A percentile compares a stretch with the other conserved stretches of the same genome.
Evolutionary conservation across 1,140 invertebrate genomes (phyloP).

Genomic region (Drosophila cardini): DNA sequence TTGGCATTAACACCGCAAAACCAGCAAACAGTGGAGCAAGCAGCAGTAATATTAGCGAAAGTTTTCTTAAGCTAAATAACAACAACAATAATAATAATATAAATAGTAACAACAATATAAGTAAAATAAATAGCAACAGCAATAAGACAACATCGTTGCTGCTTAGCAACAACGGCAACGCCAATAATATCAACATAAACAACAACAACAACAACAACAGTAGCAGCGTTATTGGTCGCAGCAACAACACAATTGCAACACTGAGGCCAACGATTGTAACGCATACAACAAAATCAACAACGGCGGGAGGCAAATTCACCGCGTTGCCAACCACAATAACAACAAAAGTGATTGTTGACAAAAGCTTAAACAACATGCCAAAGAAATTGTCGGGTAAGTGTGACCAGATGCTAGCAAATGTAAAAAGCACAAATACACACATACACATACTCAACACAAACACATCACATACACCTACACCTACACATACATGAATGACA

Average conservation of each 20-base stretch:
- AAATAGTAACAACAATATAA: constrained; percentile 20
- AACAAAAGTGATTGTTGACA: constrained; percentile 61
- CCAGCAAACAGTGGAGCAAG: constrained; percentile 26
- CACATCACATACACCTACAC: background rate
- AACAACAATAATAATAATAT: constrained; percentile 40
- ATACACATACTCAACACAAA: constrained; percentile 10
- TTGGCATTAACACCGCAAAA: constrained; percentile 37
- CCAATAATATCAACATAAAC: constrained; percentile 10
- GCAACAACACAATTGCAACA: constrained; percentile 17
- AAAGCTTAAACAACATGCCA: constrained; percentile 68
- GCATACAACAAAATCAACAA: constrained; percentile 34
- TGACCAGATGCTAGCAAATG: background rate
- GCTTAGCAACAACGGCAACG: constrained; percentile 25
- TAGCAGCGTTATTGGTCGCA: background rate
- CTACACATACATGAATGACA: background rate
- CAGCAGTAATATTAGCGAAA: constrained; percentile 30
- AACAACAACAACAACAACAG: constrained; percentile 6
- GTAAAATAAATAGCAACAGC: constrained; percentile 10
- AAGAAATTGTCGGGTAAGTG: constrained; percentile 76
- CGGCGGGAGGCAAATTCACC: constrained; percentile 37
- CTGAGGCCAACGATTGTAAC: constrained; percentile 41
- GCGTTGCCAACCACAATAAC: constrained; percentile 46
- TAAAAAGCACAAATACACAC: constrained; percentile 19
- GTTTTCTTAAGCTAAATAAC: constrained; percentile 51
- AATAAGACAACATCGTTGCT: constrained; percentile 22